These are phyloP conservation scores for Drosophila dunni DNA, from an alignment of 1,140 invertebrate species.

Conservation along the genomic window DNA sequence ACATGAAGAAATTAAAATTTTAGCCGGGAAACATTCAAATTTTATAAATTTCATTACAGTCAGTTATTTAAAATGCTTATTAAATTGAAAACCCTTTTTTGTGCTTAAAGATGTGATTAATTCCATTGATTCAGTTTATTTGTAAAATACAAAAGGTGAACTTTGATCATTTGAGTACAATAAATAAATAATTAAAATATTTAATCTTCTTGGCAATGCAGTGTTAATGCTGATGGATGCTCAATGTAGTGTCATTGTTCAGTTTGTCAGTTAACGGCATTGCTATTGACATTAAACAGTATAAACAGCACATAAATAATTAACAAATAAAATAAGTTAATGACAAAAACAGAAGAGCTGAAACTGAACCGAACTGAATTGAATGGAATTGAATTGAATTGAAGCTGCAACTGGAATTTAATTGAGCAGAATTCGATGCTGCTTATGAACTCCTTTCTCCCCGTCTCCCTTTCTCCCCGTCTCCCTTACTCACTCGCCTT, in stretches of 20 bases:
- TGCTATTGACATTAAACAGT: slow-evolving; percentile 69
- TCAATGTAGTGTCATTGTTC: slow-evolving; percentile 72
- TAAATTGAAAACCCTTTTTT: too few species aligned
- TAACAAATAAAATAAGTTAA: slow-evolving; percentile 41
- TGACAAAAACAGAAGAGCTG: slow-evolving; percentile 43
- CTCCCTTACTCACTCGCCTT: background rate
- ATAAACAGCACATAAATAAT: slow-evolving; percentile 67
- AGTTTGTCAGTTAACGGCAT: slow-evolving; percentile 43
- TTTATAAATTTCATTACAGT: too few species aligned
- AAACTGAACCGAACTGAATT: slow-evolving; percentile 19
- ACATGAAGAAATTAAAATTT: too few species aligned
- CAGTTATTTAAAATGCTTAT: too few species aligned
- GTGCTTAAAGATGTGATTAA: too few species aligned
- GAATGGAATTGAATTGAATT: slow-evolving; percentile 35
- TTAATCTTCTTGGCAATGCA: slow-evolving; percentile 9
- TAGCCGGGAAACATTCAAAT: too few species aligned
- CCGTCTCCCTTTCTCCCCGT: background rate
- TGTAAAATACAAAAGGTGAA: slow-evolving; percentile 1
- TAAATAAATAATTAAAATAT: background rate
- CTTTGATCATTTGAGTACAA: slow-evolving; percentile 5
- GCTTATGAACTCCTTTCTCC: background rate
- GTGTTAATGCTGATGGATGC: slow-evolving; percentile 1
- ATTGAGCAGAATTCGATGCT: slow-evolving; percentile 49
- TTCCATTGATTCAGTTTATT: background rate
- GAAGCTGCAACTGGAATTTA: slow-evolving; percentile 61